Conservation (phyloP, 2,888 invertebrate genomes). For the Nasonia oneida region DNA sequence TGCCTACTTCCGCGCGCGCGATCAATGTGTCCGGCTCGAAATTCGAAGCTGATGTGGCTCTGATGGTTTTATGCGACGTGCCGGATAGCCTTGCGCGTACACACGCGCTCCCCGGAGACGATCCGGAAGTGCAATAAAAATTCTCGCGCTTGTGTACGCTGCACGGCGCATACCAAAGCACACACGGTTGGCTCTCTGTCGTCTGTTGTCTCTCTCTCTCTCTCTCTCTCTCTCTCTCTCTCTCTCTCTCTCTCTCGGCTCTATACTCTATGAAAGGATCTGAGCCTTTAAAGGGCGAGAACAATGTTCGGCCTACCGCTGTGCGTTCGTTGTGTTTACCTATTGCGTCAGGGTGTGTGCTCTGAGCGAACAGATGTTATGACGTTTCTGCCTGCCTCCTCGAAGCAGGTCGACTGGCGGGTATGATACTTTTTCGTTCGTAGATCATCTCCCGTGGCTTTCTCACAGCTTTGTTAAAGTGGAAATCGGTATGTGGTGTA, state of each 20-base stretch:
- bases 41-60: slow-evolving; percentile 22
- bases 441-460: no score
- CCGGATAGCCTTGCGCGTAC: background rate
- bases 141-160: background rate
- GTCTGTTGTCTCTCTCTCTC: background rate
- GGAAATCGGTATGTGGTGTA: no score
- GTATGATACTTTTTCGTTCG: no score
- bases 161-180: background rate
- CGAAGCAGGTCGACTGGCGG: no score
- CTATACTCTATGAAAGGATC: background rate
- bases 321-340: slow-evolving; percentile 12
- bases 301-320: slow-evolving; percentile 2
- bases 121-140: slow-evolving; percentile 43
- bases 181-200: background rate
- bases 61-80: slow-evolving; percentile 30
- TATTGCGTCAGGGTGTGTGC: slow-evolving; percentile 18
- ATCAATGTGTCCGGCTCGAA: slow-evolving; percentile 37
- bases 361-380: slow-evolving; percentile 41
- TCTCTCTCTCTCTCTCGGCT: background rate
- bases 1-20: slow-evolving; percentile 2
- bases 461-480: no score
- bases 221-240: background rate
- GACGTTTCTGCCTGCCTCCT: background rate
- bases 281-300: slow-evolving; percentile 28
- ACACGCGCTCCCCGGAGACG: background rate